A percentile compares a stretch with the other conserved stretches of the same genome.
Evolutionary conservation across 2,797 vertebrate genomes (phyloP).

Genomic region (Somateria mollissima): DNA sequence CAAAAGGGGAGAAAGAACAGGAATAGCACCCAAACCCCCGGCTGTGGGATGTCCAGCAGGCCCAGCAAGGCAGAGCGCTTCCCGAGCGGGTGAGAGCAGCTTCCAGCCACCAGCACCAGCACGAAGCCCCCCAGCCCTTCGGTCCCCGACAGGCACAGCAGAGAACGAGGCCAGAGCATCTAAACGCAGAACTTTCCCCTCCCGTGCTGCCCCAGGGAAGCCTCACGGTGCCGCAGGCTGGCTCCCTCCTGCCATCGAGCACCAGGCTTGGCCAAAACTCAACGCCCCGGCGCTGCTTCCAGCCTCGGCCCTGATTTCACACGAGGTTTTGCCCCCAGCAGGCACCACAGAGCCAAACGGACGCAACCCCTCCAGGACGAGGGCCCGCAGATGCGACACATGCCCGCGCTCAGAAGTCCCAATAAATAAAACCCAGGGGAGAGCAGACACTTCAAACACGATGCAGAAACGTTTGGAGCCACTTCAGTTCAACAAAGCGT

Average conservation of each 20-base stretch:
- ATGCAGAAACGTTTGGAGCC: rapidly evolving
- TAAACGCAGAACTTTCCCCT: neutral
- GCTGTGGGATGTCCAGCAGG: too few species aligned
- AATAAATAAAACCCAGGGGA: neutral
- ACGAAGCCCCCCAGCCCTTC: neutral
- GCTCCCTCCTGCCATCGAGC: neutral
- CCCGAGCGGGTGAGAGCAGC: neutral
- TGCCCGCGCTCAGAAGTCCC: neutral
- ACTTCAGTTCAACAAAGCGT: neutral
- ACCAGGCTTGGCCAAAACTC: neutral
- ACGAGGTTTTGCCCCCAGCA: neutral
- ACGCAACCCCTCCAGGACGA: neutral
- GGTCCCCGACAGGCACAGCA: neutral
- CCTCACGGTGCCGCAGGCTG: rapidly evolving
- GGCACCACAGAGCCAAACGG: neutral
- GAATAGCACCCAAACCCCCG: too few species aligned
- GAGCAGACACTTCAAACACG: rapidly evolving
- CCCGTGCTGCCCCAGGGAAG: neutral
- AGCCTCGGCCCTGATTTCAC: neutral
- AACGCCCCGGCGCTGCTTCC: neutral
- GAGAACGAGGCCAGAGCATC: neutral
- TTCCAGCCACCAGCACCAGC: rapidly evolving
- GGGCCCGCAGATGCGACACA: neutral
- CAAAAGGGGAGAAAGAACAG: too few species aligned
- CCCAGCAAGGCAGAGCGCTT: neutral